Evolutionary conservation across 2,888 invertebrate species (phyloP).

Genomic region (Epinotia ramella): DNA sequence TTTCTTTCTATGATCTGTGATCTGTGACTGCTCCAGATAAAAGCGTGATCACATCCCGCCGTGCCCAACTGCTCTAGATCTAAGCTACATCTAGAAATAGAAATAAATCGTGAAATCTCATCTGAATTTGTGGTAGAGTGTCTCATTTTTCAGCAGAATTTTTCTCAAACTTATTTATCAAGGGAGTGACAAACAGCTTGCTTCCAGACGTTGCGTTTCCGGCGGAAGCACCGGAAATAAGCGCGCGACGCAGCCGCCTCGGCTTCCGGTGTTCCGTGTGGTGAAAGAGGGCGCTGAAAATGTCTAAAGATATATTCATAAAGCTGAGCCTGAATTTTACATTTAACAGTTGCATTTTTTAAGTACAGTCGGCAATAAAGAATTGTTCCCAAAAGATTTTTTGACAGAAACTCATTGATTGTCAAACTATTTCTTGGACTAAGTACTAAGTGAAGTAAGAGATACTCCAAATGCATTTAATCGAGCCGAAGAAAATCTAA

Average conservation of each 20-base stretch:
- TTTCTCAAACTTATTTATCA: not conserved
- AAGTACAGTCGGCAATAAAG: too few relatives aligned
- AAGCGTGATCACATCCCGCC: too few relatives aligned
- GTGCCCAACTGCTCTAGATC: too few relatives aligned
- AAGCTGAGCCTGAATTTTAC: not conserved
- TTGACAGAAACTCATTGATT: too few relatives aligned
- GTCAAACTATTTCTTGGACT: too few relatives aligned
- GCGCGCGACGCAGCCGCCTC: conserved; percentile 24
- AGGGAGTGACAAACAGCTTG: conserved; percentile 32
- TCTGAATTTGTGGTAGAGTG: not conserved
- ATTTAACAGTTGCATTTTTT: too few relatives aligned
- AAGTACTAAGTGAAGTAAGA: too few relatives aligned
- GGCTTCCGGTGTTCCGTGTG: conserved; percentile 19
- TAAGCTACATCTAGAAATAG: not conserved
- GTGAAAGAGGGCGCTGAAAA: conserved; percentile 16
- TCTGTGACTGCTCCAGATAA: too few relatives aligned
- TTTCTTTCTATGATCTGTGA: too few relatives aligned
- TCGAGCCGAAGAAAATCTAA: too few relatives aligned
- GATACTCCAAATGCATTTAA: too few relatives aligned
- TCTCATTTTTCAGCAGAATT: not conserved
- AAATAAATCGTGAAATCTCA: not conserved
- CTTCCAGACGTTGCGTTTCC: conserved; percentile 22
- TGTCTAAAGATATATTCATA: not conserved
- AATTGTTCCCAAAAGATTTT: too few relatives aligned
- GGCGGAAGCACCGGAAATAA: conserved; percentile 32